Base-by-base conservation (phyloP, 2,888 invertebrate species). In the Polydrusus cervinus region DNA sequence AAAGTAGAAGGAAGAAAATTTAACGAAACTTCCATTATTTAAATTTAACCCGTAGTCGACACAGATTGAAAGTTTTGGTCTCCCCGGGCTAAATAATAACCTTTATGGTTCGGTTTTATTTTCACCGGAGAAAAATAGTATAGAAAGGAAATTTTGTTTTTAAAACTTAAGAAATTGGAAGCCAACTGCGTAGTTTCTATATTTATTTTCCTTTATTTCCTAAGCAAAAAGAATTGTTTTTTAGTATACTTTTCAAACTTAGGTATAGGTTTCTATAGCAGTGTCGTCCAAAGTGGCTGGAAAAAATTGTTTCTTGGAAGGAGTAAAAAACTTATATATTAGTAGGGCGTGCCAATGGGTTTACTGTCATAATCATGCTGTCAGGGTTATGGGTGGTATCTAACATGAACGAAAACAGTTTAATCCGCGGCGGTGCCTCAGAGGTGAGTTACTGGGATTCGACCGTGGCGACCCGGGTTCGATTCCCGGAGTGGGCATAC, bases 11-110 rank as follows among this genome's bases (percentile, higher is more conserved):
- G 68, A 67, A 67, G 20, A 55, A 57, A 57, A 68, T 68, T 40
- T 60, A 60, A 34, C 51, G 10, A 53, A 57, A 68, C 14, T 43
- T 20, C 45, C 57, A 51, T 60, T 60, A 68, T 68, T 68, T 68
- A 68, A 68, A 68, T 68, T 68, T 40, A 57, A 68, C 60, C 30
- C 62, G 57, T 38, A 38, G 57, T 60, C 57, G 57, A 60, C 16
- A 34, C 57, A 60, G 57, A 60, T 60, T 60, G 38, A 60, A 60
- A 60, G 57, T 60, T 60, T 60, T 60, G 18, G 14, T 60, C 38
- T 60, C 57, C 57, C 18, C 38, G 57, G 57, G 57, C 57, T 60
- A 38, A 60, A 60, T 60, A 60, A 38, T 60, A 60, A 38, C 57
- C 57, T 60, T 60, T 38, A 38, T 60, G 38, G n/a, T 60, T 60